These are phyloP conservation scores for Aphelocoma coerulescens DNA, from an alignment of 2,113 vertebrate genomes.

Conservation along the genomic window DNA sequence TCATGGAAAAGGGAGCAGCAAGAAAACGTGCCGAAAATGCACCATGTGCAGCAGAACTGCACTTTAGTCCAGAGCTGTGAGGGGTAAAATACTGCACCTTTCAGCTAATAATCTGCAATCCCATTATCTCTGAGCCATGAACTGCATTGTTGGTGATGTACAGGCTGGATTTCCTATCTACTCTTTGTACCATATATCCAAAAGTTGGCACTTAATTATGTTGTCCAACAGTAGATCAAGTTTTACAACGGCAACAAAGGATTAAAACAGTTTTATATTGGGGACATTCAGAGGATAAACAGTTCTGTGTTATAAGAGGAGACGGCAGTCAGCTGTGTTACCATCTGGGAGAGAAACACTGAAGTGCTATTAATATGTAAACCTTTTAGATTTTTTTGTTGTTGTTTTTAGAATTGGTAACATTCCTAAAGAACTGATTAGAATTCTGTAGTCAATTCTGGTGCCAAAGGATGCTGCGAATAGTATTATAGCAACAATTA, in stretches of 20 bases:
- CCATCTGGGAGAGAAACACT: slow-evolving; percentile 64
- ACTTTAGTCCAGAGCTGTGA: background rate
- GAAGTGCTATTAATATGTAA: slow-evolving; percentile 68
- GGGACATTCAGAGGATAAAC: slow-evolving; percentile 72
- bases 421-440: slow-evolving; percentile 34
- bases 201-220: slow-evolving; percentile 76
- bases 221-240: slow-evolving; percentile 74
- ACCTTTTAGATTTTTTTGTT: background rate
- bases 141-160: slow-evolving; percentile 67
- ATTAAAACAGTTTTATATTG: slow-evolving; percentile 72
- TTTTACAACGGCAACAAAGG: slow-evolving; percentile 75
- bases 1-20: background rate
- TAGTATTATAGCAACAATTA: slow-evolving; percentile 1
- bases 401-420: background rate
- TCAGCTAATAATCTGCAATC: slow-evolving; percentile 67
- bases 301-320: slow-evolving; percentile 15
- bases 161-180: slow-evolving; percentile 53
- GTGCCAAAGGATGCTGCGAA: slow-evolving; percentile 18
- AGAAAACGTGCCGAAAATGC: background rate
- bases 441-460: slow-evolving; percentile 21
- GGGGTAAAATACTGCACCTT: slow-evolving; percentile 44
- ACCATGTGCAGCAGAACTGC: background rate
- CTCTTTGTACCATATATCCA: slow-evolving; percentile 59
- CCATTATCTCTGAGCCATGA: slow-evolving; percentile 62
- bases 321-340: slow-evolving; percentile 47